Evolutionary conservation across 2,113 vertebrate species (phyloP).

Genomic region (Apaloderma vittatum): DNA sequence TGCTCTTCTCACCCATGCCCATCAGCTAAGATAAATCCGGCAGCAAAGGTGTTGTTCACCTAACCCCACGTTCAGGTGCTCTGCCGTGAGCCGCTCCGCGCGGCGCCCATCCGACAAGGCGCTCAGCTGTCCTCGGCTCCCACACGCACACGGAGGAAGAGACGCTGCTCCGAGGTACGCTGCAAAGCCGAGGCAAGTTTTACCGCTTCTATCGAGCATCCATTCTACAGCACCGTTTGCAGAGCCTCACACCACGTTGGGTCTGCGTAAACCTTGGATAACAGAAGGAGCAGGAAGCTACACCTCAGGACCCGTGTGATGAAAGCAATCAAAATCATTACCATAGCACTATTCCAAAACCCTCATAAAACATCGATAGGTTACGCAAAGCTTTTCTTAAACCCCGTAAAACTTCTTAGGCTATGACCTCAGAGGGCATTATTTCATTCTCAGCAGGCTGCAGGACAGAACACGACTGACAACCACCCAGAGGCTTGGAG

Average conservation of each 20-base stretch:
- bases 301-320: accelerated
- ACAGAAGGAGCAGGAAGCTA: not conserved
- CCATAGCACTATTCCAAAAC: not conserved
- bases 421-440: not conserved
- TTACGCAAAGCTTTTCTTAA: not conserved
- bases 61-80: not conserved
- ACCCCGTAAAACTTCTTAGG: not conserved
- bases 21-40: not conserved
- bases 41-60: not conserved
- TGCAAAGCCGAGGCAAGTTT: not conserved
- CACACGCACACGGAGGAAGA: not conserved
- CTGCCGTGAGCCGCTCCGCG: not conserved
- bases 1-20: not conserved
- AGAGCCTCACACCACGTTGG: not conserved
- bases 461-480: not conserved
- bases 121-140: not conserved
- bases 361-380: not conserved
- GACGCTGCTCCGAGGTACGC: not conserved
- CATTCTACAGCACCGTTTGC: not conserved
- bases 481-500: not conserved
- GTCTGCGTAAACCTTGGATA: accelerated
- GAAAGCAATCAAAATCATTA: not conserved
- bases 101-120: not conserved
- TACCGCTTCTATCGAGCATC: not conserved
- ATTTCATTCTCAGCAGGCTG: not conserved